Conservation (phyloP, 2,113 vertebrate species). For the Nannospalax galili region DNA sequence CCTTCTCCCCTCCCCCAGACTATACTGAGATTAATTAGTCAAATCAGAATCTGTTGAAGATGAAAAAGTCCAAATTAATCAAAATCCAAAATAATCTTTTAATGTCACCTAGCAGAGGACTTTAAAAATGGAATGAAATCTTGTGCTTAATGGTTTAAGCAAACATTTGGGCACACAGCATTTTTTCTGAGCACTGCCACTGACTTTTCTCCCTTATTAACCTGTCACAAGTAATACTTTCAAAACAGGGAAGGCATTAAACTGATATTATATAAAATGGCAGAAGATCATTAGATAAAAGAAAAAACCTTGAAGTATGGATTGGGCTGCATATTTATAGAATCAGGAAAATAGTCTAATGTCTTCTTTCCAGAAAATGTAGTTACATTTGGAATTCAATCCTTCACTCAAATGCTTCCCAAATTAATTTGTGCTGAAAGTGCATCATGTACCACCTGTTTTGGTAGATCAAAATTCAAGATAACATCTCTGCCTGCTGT, state of each 20-base stretch:
- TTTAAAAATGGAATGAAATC: not conserved
- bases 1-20: not conserved
- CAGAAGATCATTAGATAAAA: not conserved
- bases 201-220: not conserved
- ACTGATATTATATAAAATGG: not conserved
- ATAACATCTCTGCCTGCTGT: not conserved
- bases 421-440: not conserved
- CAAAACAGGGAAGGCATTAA: conserved; percentile 19
- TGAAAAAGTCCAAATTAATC: conserved; percentile 40
- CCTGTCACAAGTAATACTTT: not conserved
- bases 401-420: not conserved
- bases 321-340: not conserved
- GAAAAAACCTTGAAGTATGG: not conserved
- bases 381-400: not conserved
- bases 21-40: not conserved
- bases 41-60: conserved; percentile 15
- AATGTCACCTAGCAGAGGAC: not conserved
- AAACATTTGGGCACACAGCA: not conserved
- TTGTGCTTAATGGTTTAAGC: not conserved
- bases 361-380: conserved; percentile 21
- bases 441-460: not conserved
- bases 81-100: conserved; percentile 34
- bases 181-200: not conserved
- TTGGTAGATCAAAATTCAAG: not conserved
- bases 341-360: not conserved